Conservation (phyloP, 1,140 invertebrate species). For the Bombus waltoni region DNA sequence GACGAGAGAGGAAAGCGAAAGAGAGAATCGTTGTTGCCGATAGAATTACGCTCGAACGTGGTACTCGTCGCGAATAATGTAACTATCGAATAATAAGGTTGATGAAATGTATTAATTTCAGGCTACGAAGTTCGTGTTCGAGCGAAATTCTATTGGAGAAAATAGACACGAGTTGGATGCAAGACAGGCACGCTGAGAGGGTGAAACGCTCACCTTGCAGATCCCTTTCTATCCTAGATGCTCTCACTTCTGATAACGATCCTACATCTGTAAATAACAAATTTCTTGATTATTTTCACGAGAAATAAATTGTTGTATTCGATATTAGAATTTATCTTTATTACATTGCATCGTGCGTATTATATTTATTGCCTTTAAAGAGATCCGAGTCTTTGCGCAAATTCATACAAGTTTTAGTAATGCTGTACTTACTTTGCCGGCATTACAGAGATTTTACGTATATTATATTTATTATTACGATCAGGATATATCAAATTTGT, state of each 20-base stretch:
- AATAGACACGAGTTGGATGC: slow-evolving; percentile 46
- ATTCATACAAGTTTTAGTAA: background rate
- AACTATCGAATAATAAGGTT: background rate
- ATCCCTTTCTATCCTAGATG: slow-evolving; percentile 69
- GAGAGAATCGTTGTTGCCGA: slow-evolving; percentile 8
- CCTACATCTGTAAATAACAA: slow-evolving; percentile 62
- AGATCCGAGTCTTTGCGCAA: background rate
- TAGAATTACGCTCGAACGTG: slow-evolving; percentile 36
- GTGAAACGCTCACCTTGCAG: slow-evolving; percentile 55
- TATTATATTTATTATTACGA: background rate
- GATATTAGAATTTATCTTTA: background rate
- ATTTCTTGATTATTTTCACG: background rate
- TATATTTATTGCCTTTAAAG: background rate
- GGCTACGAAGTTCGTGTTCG: background rate
- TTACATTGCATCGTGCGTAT: too few relatives aligned
- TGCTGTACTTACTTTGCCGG: too few relatives aligned
- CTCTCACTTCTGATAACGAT: slow-evolving; percentile 48
- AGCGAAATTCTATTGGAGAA: slow-evolving; percentile 29
- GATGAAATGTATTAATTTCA: background rate
- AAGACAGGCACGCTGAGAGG: background rate
- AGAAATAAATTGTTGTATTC: background rate
- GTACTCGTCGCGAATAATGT: background rate
- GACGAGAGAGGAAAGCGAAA: slow-evolving; percentile 44
- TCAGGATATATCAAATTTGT: too few relatives aligned
- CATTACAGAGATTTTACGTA: background rate